These are phyloP conservation scores for Gallinago stenura DNA, from an alignment of 2,797 vertebrate genomes.

Conservation along the genomic window DNA sequence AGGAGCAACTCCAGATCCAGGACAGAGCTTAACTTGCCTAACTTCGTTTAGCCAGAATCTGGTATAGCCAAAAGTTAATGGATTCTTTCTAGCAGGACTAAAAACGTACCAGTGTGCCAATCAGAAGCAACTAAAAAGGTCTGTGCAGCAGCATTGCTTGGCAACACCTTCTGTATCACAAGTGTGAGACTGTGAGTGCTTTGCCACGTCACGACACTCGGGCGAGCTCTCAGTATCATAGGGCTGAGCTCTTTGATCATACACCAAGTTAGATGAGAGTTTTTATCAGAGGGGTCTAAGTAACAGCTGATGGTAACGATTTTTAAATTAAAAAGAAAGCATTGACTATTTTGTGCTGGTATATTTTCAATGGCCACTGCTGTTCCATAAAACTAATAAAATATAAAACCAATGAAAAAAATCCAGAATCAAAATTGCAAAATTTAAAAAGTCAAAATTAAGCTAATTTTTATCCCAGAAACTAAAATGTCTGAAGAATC, in stretches of 20 bases:
- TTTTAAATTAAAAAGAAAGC: not conserved
- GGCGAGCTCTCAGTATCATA: not conserved
- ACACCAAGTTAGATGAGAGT: not conserved
- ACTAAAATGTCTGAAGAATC: not conserved
- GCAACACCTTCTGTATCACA: not conserved
- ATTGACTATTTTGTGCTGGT: not conserved
- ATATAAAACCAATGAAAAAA: not conserved
- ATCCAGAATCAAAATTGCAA: not conserved
- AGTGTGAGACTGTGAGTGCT: not conserved
- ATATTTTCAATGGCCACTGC: not conserved
- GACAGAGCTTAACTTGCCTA: not conserved
- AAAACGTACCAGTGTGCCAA: not conserved
- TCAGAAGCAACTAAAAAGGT: not conserved
- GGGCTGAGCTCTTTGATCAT: not conserved
- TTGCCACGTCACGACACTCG: not conserved
- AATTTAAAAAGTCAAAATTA: not conserved
- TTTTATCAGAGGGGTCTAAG: not conserved
- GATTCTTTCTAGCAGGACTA: not conserved
- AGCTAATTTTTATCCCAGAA: not conserved
- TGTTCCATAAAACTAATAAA: not conserved
- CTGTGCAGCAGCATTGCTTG: not conserved
- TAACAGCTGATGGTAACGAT: not conserved
- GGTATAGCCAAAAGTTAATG: not conserved
- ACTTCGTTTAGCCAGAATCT: not conserved
- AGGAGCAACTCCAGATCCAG: not conserved